phyloP scores from a whole-genome alignment of 2,797 vertebrate genomes.

The Knipowitschia caucasica region DNA sequence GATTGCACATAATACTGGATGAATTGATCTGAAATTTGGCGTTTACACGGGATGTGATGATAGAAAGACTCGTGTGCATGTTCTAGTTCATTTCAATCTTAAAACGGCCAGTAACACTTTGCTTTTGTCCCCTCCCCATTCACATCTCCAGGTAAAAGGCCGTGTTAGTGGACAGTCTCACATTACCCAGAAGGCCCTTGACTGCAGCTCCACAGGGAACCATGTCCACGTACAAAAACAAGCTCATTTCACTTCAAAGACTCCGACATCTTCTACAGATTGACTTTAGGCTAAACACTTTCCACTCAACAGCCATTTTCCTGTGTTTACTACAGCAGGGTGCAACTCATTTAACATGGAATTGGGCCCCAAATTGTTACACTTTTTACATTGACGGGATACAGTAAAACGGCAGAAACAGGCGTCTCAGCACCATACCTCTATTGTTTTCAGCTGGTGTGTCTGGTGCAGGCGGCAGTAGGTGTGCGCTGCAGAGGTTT shows the following conservation, averaged over 20 bases:
- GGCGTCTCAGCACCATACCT: constrained; percentile 42
- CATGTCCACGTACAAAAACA: constrained; percentile 71
- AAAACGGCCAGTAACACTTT: constrained; percentile 21
- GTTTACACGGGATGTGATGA: too few species aligned
- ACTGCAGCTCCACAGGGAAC: constrained; percentile 41
- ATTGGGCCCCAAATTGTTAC: constrained; percentile 26
- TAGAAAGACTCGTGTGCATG: too few species aligned
- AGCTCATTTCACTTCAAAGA: constrained; percentile 68
- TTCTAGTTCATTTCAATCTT: too few species aligned
- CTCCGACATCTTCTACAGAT: constrained; percentile 31
- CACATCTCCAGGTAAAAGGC: constrained; percentile 60
- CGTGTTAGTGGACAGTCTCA: constrained; percentile 54
- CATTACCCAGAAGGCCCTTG: constrained; percentile 62
- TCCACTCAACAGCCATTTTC: constrained; percentile 11
- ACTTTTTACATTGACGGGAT: constrained; percentile 36
- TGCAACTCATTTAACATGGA: constrained; percentile 18
- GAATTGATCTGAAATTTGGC: too few species aligned
- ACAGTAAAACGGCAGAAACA: constrained; percentile 17
- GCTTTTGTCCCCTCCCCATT: constrained; percentile 49
- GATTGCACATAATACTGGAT: too few species aligned
- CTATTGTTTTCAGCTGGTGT: constrained; percentile 38
- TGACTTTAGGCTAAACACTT: constrained; percentile 22
- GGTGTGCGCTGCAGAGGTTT: constrained; percentile 59
- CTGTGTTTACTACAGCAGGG: constrained; percentile 8
- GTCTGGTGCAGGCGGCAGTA: constrained; percentile 52